These are phyloP conservation scores for Aphyosemion australe DNA, from an alignment of 2,113 vertebrate species.

Conservation along the genomic window DNA sequence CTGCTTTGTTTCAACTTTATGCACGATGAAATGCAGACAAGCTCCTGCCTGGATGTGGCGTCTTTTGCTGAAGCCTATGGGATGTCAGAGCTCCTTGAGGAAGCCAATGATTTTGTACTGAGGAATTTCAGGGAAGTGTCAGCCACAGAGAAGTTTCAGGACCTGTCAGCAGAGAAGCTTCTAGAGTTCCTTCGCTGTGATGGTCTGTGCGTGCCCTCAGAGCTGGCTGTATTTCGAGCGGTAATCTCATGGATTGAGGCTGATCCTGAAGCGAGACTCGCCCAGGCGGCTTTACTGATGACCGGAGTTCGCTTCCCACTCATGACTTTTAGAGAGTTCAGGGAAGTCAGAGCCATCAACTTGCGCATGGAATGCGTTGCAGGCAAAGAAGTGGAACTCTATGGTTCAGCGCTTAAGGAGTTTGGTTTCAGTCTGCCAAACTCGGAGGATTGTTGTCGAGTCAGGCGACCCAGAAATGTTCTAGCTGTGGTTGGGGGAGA, in stretches of 20 bases:
- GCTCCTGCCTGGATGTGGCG: conserved; percentile 81
- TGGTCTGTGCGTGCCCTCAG: conserved; percentile 81
- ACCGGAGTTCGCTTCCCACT: conserved; percentile 86
- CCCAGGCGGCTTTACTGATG: conserved; percentile 78
- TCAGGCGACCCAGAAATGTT: conserved; percentile 80
- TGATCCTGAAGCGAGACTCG: conserved; percentile 73
- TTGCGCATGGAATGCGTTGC: conserved; percentile 72
- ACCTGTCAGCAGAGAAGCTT: conserved; percentile 79
- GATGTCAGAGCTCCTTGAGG: conserved; percentile 75
- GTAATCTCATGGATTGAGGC: conserved; percentile 83
- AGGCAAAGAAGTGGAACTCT: conserved; percentile 67
- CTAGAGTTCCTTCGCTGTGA: conserved; percentile 80
- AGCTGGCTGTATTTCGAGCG: conserved; percentile 85
- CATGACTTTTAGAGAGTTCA: conserved; percentile 89
- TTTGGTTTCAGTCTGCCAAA: conserved; percentile 60
- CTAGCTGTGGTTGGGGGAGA: conserved; percentile 89
- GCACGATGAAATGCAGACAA: conserved; percentile 73
- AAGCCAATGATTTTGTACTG: conserved; percentile 82
- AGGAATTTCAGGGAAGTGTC: conserved; percentile 84
- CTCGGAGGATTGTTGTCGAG: conserved; percentile 65
- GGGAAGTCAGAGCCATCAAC: conserved; percentile 81
- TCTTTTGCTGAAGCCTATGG: conserved; percentile 82
- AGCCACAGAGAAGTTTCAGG: conserved; percentile 79
- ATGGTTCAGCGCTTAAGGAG: conserved; percentile 72
- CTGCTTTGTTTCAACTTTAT: conserved; percentile 84